Base-by-base conservation (phyloP, 2,888 invertebrate species). In the Tanytarsus gracilentus region DNA sequence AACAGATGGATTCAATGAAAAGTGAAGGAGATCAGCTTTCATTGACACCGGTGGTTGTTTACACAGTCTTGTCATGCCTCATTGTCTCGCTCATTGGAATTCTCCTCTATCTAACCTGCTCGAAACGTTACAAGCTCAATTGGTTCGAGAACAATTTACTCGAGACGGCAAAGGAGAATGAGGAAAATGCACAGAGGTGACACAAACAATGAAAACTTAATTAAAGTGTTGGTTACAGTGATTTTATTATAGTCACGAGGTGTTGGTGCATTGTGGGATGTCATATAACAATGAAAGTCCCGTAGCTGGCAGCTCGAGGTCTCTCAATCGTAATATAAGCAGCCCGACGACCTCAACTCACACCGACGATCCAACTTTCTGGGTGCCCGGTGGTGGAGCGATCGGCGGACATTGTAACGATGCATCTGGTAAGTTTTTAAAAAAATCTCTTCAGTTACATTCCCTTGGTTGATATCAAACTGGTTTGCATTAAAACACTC, bases 111-210 rank as follows among this genome's bases (percentile, higher is more conserved):
- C 73, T 79, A 27, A 76, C 76, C 50, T 79, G 79, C 66, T 77
- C 78, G 16, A 73, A 73, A 61, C 74, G 75, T 44, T 79, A 77
- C 66, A 72, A 76, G 30, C 72, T 80, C 36, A 80, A 80, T 68
- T 80, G 80, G 80, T 80, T 79, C 65, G 80, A 80, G 68, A 76
- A 78, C 64, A 78, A 76, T 63, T 69, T 80, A 5, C 68, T 80
- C 26, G 79, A 80, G 64, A 74, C 77, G 0, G 77, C 77, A 18
- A 69, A 65, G 30, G 75, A 75, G 63, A 70, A 69, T 63, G 73
- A 71, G 51, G 73, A 72, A 49, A 68, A 73, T 27, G 72, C 69
- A 18, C 72, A 75, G 62, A 74, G 75, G 75, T 74, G 16, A 27
- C 5, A 27, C 8, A 49, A 62, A 62, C 11, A 36, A 14, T 39